Percentiles rank a stretch among this genome's conserved stretches.
These are phyloP conservation scores for Epizoanthus illoricatus DNA, from an alignment of 92 coral and sea anemone species.

Conservation along the genomic window DNA sequence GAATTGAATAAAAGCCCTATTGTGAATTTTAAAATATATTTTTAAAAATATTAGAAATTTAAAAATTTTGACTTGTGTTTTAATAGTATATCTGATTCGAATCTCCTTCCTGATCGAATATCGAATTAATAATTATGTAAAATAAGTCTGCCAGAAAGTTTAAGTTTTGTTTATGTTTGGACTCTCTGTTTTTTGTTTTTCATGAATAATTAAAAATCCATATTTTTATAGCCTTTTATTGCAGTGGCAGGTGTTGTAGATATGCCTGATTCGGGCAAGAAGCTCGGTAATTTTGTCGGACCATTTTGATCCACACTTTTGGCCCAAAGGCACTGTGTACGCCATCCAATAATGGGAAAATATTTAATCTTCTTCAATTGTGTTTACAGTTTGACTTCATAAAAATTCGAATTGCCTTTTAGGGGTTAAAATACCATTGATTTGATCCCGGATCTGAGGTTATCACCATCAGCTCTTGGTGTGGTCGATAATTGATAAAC, in stretches of 20 bases:
- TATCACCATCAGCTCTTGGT: background rate
- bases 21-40: no score
- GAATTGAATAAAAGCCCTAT: no score
- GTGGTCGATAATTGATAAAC: background rate
- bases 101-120: background rate
- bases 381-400: constrained; percentile 27
- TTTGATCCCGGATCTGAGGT: constrained; percentile 14
- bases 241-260: background rate
- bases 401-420: constrained; percentile 9
- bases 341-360: background rate
- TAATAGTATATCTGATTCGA: no score
- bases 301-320: background rate
- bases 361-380: background rate
- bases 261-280: background rate
- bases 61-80: no score
- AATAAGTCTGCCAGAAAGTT: background rate
- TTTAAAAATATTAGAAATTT: no score
- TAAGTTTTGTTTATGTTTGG: background rate
- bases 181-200: background rate
- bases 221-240: background rate
- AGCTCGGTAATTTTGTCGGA: background rate
- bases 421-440: background rate
- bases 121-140: background rate
- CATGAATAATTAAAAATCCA: background rate
- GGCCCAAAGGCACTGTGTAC: background rate